Percentiles rank a stretch among this genome's conserved stretches.
phyloP scores from a whole-genome alignment of 2,888 invertebrate species.

The Nesidiocoris tenuis region DNA sequence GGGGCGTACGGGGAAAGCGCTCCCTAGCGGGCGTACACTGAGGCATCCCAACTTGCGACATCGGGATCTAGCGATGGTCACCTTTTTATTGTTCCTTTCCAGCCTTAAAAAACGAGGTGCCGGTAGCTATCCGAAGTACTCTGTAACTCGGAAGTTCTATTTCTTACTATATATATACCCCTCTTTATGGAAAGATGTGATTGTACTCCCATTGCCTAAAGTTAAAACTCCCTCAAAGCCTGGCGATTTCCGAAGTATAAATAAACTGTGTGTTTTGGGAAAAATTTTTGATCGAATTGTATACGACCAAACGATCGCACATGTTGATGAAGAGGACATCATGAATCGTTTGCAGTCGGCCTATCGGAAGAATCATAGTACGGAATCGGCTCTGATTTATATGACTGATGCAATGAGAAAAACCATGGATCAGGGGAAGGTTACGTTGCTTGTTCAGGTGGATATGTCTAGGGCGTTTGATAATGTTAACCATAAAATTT shows the following conservation, averaged over 20 bases:
- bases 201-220: no score
- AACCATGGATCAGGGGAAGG: background rate
- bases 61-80: background rate
- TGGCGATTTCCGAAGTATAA: background rate
- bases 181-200: no score
- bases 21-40: slow-evolving; percentile 34
- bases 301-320: background rate
- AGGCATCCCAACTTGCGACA: slow-evolving; percentile 25
- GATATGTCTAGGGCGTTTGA: slow-evolving; percentile 5
- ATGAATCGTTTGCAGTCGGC: background rate
- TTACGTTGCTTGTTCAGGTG: background rate
- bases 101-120: no score
- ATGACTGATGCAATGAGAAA: background rate
- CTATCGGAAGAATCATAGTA: background rate
- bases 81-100: slow-evolving; percentile 22
- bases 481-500: slow-evolving; percentile 1
- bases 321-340: background rate
- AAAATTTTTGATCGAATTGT: background rate
- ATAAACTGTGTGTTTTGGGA: background rate
- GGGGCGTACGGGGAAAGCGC: slow-evolving; percentile 29
- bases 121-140: no score
- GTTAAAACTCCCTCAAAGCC: no score
- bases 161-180: no score
- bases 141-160: no score
- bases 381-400: background rate